Evolutionary conservation across 2,888 invertebrate genomes (phyloP).

Genomic region (Caenorhabditis drosophilae): DNA sequence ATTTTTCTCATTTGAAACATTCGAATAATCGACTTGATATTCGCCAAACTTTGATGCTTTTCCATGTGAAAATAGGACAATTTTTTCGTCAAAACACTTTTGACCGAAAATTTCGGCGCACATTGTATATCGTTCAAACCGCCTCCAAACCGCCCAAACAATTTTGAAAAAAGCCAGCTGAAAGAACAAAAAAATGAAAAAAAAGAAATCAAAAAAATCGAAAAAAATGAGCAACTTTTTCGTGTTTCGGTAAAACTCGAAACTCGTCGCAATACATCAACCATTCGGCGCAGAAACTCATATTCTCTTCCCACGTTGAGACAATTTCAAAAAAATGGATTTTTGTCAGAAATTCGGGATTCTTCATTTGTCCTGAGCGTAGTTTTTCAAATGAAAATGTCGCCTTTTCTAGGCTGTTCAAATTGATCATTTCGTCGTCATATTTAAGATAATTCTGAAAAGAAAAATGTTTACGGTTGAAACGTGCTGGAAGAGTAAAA

Average conservation of each 20-base stretch:
- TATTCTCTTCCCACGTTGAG: constrained; percentile 11
- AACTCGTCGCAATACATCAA: constrained; percentile 23
- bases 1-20: constrained; percentile 1
- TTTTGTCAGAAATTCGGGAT: constrained; percentile 3
- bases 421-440: neutral
- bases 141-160: constrained; percentile 32
- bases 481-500: too few relatives aligned
- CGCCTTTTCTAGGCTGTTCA: constrained; percentile 17
- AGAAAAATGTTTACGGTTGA: too few relatives aligned
- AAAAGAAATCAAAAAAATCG: neutral
- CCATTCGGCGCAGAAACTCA: constrained; percentile 14
- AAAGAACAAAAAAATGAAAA: neutral
- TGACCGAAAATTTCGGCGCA: constrained; percentile 12
- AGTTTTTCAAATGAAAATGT: constrained; percentile 2
- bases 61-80: constrained; percentile 13
- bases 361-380: neutral
- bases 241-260: constrained; percentile 10
- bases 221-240: too few relatives aligned
- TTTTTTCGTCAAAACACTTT: constrained; percentile 13
- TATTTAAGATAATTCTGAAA: constrained; percentile 6
- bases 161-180: constrained; percentile 25
- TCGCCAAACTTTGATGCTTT: constrained; percentile 3
- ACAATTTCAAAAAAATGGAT: constrained; percentile 15
- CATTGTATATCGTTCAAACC: constrained; percentile 19
- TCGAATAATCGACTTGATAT: constrained; percentile 9